Evolutionary conservation across 2,888 invertebrate species (phyloP).

Genomic region (Orchestes rusci): DNA sequence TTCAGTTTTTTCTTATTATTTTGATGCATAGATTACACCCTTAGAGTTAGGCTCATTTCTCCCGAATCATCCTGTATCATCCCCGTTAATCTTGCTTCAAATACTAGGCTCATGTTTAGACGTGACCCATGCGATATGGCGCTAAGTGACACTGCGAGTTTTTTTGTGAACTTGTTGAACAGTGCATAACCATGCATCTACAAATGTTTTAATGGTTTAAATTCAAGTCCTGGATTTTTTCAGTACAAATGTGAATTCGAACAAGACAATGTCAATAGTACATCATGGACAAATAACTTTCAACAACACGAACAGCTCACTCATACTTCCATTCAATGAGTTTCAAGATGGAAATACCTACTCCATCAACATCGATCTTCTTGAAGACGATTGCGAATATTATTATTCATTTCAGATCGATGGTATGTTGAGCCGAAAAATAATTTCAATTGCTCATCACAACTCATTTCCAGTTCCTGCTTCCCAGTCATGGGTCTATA

Average conservation of each 20-base stretch:
- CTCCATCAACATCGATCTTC: conserved; percentile 14
- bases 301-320: conserved; percentile 9
- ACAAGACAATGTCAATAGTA: conserved; percentile 10
- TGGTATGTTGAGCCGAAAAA: conserved; percentile 7
- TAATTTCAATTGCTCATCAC: neutral
- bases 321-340: conserved; percentile 12
- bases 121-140: no score
- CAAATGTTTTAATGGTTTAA: no score
- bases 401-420: conserved; percentile 9
- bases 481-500: neutral
- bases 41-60: no score
- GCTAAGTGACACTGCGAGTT: no score
- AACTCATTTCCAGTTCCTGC: neutral
- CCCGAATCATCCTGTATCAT: no score
- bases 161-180: no score
- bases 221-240: conserved; percentile 1
- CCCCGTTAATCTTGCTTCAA: no score
- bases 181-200: no score
- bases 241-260: conserved; percentile 10
- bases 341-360: conserved; percentile 15
- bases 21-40: no score
- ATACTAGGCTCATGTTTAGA: no score
- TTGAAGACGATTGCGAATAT: conserved; percentile 19
- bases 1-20: no score
- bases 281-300: conserved; percentile 11